These are phyloP conservation scores for Apoda limacodes DNA, from an alignment of 2,888 invertebrate genomes.

Conservation along the genomic window DNA sequence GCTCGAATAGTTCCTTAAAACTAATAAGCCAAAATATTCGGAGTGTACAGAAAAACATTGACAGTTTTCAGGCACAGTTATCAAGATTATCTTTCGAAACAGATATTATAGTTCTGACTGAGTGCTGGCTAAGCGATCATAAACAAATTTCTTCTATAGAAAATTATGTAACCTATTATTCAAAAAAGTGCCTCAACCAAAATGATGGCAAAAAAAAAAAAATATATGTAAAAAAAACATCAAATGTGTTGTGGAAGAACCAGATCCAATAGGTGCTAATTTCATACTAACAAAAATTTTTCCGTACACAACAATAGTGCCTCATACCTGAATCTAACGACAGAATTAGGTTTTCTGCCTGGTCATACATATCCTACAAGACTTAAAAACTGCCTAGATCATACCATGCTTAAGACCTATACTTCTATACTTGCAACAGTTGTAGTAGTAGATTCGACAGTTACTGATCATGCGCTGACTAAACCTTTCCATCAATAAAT, in stretches of 20 bases:
- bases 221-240: no score
- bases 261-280: no score
- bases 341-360: constrained; percentile 1
- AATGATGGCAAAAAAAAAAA: no score
- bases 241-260: no score
- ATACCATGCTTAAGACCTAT: background rate
- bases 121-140: constrained; percentile 12
- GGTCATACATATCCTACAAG: constrained; percentile 1
- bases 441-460: background rate
- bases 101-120: constrained; percentile 16
- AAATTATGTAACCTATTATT: no score
- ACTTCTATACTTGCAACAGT: background rate
- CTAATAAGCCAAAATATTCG: constrained; percentile 17
- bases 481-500: background rate
- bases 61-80: constrained; percentile 11
- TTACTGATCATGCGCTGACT: constrained; percentile 1
- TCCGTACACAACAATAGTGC: constrained; percentile 1
- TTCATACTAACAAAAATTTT: no score
- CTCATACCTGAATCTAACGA: constrained; percentile 1
- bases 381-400: constrained; percentile 1
- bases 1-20: no score
- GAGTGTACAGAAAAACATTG: constrained; percentile 16
- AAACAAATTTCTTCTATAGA: constrained; percentile 11
- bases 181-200: no score
- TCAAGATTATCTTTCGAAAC: constrained; percentile 8